These are phyloP conservation scores for Chironomus riparius DNA, from an alignment of 2,888 invertebrate genomes.

Conservation along the genomic window DNA sequence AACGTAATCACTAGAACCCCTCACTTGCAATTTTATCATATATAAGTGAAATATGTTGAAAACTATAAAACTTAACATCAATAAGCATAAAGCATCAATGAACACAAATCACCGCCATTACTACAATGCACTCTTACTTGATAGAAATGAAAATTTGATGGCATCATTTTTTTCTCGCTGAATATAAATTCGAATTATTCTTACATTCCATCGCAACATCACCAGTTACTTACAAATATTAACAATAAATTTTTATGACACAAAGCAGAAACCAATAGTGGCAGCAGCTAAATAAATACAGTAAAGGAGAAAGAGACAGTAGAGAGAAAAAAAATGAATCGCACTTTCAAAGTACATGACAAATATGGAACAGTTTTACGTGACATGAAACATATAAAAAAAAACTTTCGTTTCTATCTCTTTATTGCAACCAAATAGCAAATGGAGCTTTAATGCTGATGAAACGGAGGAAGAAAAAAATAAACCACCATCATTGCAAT, in stretches of 20 bases:
- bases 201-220: not conserved
- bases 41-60: not conserved
- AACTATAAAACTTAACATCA: too few relatives aligned
- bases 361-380: slow-evolving; percentile 15
- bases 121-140: too few relatives aligned
- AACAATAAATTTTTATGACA: too few relatives aligned
- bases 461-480: not conserved
- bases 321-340: too few relatives aligned
- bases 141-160: not conserved
- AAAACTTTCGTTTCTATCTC: not conserved
- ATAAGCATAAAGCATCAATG: too few relatives aligned
- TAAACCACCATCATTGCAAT: not conserved
- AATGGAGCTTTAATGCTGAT: slow-evolving; percentile 17
- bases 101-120: too few relatives aligned
- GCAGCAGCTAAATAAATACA: too few relatives aligned
- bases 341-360: slow-evolving; percentile 9
- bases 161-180: not conserved
- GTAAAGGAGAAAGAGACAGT: too few relatives aligned
- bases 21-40: too few relatives aligned
- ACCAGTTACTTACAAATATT: too few relatives aligned
- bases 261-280: too few relatives aligned
- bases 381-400: slow-evolving; percentile 25
- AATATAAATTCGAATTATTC: not conserved
- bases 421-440: not conserved
- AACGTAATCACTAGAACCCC: too few relatives aligned